Conservation (phyloP, 2,113 vertebrate genomes). For the Acanthisitta chloris region DNA sequence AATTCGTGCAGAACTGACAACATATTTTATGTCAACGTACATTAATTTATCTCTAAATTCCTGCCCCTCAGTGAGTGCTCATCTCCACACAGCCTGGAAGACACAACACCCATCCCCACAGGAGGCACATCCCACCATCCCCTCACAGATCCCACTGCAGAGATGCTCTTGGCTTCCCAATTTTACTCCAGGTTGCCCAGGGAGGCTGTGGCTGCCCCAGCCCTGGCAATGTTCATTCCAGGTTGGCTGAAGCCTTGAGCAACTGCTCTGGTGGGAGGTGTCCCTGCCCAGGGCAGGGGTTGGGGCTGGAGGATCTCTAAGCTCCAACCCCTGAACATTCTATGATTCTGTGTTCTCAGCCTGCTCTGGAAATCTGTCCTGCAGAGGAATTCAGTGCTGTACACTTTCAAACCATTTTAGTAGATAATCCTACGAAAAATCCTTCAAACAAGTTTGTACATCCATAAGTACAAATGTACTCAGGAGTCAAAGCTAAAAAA, state of each 20-base stretch:
- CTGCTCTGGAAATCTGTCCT: neutral
- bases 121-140: neutral
- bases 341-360: neutral
- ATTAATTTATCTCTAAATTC: neutral
- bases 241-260: too few relatives aligned
- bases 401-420: neutral
- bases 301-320: too few relatives aligned
- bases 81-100: neutral
- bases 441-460: too few relatives aligned
- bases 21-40: too few relatives aligned
- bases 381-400: neutral
- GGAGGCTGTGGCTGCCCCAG: too few relatives aligned
- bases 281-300: too few relatives aligned
- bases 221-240: too few relatives aligned
- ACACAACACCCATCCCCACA: rapidly evolving
- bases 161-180: neutral
- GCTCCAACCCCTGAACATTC: neutral
- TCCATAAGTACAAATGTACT: neutral
- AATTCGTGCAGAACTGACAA: neutral
- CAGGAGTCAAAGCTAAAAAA: neutral
- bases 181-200: neutral
- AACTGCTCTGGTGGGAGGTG: too few relatives aligned
- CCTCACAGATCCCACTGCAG: neutral
- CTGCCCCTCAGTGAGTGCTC: neutral
- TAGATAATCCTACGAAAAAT: too few relatives aligned